Conservation (phyloP, 2,888 invertebrate species). For the Eledona agricola region DNA sequence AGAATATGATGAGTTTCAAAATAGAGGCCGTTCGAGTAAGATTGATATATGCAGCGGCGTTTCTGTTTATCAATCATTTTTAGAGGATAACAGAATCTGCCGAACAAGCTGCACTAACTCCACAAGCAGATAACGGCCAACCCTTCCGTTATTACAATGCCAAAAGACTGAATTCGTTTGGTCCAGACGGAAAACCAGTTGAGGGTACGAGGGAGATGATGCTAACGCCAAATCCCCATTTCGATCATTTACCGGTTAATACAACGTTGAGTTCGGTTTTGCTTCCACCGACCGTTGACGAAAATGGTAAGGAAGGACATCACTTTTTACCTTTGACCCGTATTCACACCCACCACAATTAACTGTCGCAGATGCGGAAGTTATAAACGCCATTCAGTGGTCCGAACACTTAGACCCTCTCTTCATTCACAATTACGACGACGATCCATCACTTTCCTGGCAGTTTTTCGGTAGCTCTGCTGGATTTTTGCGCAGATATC, state of each 20-base stretch:
- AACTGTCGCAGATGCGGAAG: slow-evolving; percentile 84
- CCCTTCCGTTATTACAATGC: slow-evolving; percentile 79
- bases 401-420: slow-evolving; percentile 89
- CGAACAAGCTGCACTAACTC: slow-evolving; percentile 84
- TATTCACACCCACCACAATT: too few relatives aligned
- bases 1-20: slow-evolving; percentile 93
- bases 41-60: slow-evolving; percentile 40
- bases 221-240: slow-evolving; percentile 81
- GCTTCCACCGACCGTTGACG: slow-evolving; percentile 82
- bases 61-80: slow-evolving; percentile 40
- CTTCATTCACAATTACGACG: slow-evolving; percentile 89
- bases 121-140: slow-evolving; percentile 62
- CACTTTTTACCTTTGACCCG: too few relatives aligned
- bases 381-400: slow-evolving; percentile 93
- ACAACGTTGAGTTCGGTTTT: slow-evolving; percentile 87
- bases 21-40: slow-evolving; percentile 91
- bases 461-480: slow-evolving; percentile 98
- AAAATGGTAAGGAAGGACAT: slow-evolving; percentile 66
- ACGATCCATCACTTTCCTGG: slow-evolving; percentile 94
- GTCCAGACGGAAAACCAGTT: slow-evolving; percentile 76
- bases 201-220: slow-evolving; percentile 76
- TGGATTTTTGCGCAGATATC: slow-evolving; percentile 95
- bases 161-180: slow-evolving; percentile 81
- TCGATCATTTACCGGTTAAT: slow-evolving; percentile 87
- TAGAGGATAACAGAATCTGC: slow-evolving; percentile 93